phyloP scores from a whole-genome alignment of 2,113 vertebrate species.

The Calyptomena viridis region DNA sequence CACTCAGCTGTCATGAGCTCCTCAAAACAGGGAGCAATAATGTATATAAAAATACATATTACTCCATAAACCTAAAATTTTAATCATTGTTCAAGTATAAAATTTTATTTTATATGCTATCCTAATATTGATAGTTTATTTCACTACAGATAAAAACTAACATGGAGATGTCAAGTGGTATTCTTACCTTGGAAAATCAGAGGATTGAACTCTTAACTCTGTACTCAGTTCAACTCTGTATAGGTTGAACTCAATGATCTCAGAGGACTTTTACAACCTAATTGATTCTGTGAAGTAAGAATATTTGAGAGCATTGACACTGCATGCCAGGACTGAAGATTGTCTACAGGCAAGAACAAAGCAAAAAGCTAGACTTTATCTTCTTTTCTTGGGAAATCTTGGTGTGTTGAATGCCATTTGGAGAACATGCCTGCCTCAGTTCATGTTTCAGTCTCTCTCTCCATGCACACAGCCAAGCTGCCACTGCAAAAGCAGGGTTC shows the following conservation, averaged over 20 bases:
- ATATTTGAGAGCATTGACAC: not conserved
- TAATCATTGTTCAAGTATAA: not conserved
- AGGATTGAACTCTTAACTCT: not conserved
- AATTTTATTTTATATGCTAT: not conserved
- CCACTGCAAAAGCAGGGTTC: not conserved
- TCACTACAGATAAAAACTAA: not conserved
- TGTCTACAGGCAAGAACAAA: not conserved
- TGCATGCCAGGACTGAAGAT: not conserved
- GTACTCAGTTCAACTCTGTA: not conserved
- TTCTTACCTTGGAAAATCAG: not conserved
- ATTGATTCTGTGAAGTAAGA: not conserved
- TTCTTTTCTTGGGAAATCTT: not conserved
- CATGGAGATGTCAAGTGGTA: not conserved
- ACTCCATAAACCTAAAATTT: not conserved
- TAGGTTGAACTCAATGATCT: not conserved
- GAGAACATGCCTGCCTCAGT: not conserved
- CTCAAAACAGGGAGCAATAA: not conserved
- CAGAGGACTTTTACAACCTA: not conserved
- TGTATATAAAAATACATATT: not conserved
- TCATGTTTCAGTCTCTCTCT: fast-evolving
- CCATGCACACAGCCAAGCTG: not conserved
- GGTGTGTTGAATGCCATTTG: not conserved
- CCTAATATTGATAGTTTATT: not conserved
- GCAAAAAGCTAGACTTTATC: not conserved
- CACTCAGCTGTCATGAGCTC: not conserved